Percentiles rank a stretch among this genome's conserved stretches.
phyloP scores from a whole-genome alignment of 2,888 invertebrate species.

The Dynastes hyllus region DNA sequence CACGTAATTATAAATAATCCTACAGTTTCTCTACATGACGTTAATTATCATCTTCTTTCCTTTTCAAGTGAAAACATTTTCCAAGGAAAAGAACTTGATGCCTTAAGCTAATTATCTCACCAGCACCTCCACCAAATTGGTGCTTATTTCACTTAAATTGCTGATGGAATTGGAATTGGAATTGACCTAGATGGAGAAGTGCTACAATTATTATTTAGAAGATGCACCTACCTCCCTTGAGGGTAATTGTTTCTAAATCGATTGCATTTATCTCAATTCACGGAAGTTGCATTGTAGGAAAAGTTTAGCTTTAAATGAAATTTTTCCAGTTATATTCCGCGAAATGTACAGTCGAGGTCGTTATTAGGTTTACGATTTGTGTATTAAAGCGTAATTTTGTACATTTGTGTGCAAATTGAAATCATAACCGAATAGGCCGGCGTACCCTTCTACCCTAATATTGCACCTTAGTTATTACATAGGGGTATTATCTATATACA shows the following conservation, averaged over 20 bases:
- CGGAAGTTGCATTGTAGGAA: too few species aligned
- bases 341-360: not conserved
- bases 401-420: constrained; percentile 42
- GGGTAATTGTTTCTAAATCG: too few species aligned
- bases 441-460: not conserved
- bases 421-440: constrained; percentile 14
- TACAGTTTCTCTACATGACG: constrained; percentile 23
- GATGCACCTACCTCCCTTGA: too few species aligned
- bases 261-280: too few species aligned
- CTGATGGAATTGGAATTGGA: too few species aligned
- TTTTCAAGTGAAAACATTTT: not conserved
- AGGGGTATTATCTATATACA: constrained; percentile 1
- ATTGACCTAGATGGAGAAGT: too few species aligned
- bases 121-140: too few species aligned
- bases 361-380: constrained; percentile 5
- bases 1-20: constrained; percentile 49
- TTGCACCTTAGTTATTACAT: not conserved
- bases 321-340: not conserved
- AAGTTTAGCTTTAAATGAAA: not conserved
- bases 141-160: too few species aligned
- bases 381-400: not conserved
- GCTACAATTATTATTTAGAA: too few species aligned
- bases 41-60: constrained; percentile 3
- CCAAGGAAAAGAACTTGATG: not conserved
- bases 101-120: too few species aligned